Evolutionary conservation across 1,140 invertebrate genomes (phyloP).

Genomic region (Cyphomyrmex costatus): DNA sequence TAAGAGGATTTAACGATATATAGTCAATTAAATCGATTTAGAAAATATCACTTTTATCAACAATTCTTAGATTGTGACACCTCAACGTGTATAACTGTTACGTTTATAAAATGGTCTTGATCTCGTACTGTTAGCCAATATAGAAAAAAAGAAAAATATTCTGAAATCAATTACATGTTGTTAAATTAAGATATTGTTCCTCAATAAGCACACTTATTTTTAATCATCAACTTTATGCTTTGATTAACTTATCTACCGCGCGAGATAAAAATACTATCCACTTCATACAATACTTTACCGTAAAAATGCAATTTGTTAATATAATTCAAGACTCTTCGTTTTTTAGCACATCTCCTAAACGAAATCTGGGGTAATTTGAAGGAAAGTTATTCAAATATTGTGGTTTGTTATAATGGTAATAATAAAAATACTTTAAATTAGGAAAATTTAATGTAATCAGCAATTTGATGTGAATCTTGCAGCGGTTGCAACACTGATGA

Average conservation of each 20-base stretch:
- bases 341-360: not conserved
- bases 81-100: conserved; percentile 9
- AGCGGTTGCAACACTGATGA: not conserved
- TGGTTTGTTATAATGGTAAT: not conserved
- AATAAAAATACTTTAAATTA: conserved; percentile 1
- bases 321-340: not conserved
- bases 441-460: conserved; percentile 18
- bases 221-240: conserved; percentile 16
- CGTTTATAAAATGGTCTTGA: conserved; percentile 9
- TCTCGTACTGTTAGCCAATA: not conserved
- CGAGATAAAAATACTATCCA: conserved; percentile 31
- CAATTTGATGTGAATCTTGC: not conserved
- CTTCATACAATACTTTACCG: conserved; percentile 4
- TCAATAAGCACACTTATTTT: conserved; percentile 19
- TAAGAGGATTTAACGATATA: conserved; percentile 15
- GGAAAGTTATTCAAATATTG: not conserved
- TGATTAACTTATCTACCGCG: conserved; percentile 22
- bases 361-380: not conserved
- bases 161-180: conserved; percentile 20
- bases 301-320: not conserved
- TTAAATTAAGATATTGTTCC: conserved; percentile 14
- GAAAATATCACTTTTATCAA: conserved; percentile 31
- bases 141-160: not conserved
- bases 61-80: not conserved
- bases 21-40: conserved; percentile 27